Percentiles rank a stretch among this genome's conserved stretches.
These are phyloP conservation scores for Zoanthus gigantus DNA, from an alignment of 92 coral and sea anemone species.

Conservation along the genomic window DNA sequence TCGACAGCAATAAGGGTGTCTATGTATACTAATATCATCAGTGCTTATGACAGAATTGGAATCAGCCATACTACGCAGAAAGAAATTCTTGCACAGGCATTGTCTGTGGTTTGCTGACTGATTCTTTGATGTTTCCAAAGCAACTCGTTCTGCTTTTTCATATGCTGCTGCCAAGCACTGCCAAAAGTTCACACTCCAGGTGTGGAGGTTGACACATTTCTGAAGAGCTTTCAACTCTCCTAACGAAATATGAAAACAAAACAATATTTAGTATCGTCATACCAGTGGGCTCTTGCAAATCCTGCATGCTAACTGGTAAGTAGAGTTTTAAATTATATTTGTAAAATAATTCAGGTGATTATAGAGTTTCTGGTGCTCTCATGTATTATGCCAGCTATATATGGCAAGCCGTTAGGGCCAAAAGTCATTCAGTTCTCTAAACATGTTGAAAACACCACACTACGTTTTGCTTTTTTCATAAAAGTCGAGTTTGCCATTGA, in stretches of 20 bases:
- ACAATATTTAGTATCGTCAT: neutral
- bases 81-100: neutral
- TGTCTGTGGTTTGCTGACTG: neutral
- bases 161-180: constrained; percentile 74
- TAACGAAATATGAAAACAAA: constrained; percentile 19
- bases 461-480: no score
- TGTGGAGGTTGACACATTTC: constrained; percentile 74
- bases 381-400: no score
- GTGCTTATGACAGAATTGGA: neutral
- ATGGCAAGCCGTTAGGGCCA: no score
- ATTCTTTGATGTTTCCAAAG: neutral
- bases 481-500: no score
- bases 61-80: neutral
- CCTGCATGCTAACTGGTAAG: no score
- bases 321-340: no score
- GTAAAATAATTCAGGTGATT: no score
- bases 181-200: constrained; percentile 84
- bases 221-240: constrained; percentile 80
- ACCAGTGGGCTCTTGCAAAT: no score
- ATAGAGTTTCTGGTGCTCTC: no score
- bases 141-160: constrained; percentile 47
- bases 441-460: no score
- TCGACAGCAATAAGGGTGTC: neutral
- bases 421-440: no score
- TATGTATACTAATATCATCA: neutral